Evolutionary conservation across 2,797 vertebrate species (phyloP).

Genomic region (Diceros bicornis): DNA sequence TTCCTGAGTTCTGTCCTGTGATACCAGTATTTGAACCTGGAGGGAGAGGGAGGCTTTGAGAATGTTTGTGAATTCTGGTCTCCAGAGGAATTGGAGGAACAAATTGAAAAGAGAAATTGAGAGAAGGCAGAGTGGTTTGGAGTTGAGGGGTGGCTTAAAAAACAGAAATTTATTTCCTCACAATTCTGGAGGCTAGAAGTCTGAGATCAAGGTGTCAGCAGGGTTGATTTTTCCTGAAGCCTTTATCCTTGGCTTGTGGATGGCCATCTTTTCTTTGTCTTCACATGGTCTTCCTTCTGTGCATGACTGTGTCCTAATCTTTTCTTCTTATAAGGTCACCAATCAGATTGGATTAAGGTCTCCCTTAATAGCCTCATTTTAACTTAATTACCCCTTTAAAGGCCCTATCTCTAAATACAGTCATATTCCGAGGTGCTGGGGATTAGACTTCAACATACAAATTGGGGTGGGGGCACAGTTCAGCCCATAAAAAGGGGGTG

Average conservation of each 20-base stretch:
- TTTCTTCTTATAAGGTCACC: neutral
- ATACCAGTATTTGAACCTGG: constrained; percentile 65
- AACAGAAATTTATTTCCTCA: neutral
- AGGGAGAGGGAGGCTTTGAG: constrained; percentile 75
- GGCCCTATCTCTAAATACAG: neutral
- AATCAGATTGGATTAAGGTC: neutral
- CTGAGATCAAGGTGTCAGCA: neutral
- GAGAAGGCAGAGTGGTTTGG: neutral
- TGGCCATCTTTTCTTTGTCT: neutral
- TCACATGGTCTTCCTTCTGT: neutral
- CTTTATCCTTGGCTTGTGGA: neutral
- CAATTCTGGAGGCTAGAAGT: neutral
- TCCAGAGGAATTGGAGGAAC: constrained; percentile 63
- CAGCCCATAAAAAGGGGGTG: neutral
- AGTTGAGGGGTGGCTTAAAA: neutral
- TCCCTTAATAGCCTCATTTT: neutral
- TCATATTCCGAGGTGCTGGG: constrained; percentile 32
- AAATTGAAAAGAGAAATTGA: constrained; percentile 44
- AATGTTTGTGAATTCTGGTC: constrained; percentile 73
- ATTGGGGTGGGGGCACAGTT: neutral
- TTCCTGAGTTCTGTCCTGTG: constrained; percentile 73
- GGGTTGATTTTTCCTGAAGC: neutral
- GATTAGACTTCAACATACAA: constrained; percentile 22
- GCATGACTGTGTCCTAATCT: neutral
- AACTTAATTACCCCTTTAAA: constrained; percentile 1